Evolutionary conservation across 2,113 vertebrate genomes (phyloP), one percentile per base, ranked within the genome.

Genomic region (Otis tarda): DNA sequence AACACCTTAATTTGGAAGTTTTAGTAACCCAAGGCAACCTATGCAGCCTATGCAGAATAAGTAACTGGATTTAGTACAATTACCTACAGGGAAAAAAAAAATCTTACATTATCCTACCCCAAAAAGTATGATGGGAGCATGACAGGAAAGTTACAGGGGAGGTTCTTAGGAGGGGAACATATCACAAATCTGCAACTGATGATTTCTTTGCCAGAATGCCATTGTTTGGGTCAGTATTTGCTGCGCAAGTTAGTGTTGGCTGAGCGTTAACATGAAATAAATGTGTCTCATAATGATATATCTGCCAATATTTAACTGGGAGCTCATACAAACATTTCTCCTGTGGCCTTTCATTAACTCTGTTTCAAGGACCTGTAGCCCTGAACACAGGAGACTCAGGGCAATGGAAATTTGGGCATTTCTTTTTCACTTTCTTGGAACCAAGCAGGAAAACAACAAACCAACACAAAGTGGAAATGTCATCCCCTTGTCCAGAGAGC

Each of bases 161-260:
- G 21, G 5, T 53, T 5, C 52, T 84, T 60, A 67, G 24, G 12
- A 74, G 19, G 6, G 22, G 11, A n/a, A 31, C 35, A 37, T 39
- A 47, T 25, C 52, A 70, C 22, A 76, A 43, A 88, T 63, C 11
- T 67, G n/a, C 28, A 37, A 20, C 10, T 59, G 63, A 57, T 45
- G 7, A 49, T 76, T 95, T 10, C 10, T 70, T 69, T 81, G 39
- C 60, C 49, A 70, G 67, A 79, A 52, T 75, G 35, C 43, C 39
- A 60, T 50, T 60, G 9, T 92, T 87, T 89, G 52, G 69, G 79
- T 90, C 92, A 93, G 64, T 95, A 95, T 96, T 95, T 93, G 68
- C 73, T 63, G 49, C 67, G 61, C 27, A 79, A 71, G 83, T 93
- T 84, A 93, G 89, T 60, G 49, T 7, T 89, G 65, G 49, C 73